Evolutionary conservation across 1,140 invertebrate genomes (phyloP).

Genomic region (Platyscapa corneri): DNA sequence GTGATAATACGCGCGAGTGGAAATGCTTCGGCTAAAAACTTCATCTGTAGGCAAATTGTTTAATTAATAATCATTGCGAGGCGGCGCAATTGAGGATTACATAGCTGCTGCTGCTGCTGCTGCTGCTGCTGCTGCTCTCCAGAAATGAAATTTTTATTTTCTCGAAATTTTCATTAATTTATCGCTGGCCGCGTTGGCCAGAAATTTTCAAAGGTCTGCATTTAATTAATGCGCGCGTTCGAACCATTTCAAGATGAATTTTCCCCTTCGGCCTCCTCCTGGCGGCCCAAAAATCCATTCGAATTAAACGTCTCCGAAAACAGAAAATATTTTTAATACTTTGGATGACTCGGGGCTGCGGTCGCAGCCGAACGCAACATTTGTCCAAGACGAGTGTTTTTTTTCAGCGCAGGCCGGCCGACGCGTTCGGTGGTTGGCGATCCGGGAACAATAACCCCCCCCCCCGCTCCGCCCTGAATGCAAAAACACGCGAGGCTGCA

Average conservation of each 20-base stretch:
- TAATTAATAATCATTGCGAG: constrained; percentile 65
- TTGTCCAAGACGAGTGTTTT: neutral
- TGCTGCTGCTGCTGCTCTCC: neutral
- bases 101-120: too few species aligned
- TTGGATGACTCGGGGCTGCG: too few species aligned
- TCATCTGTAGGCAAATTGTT: constrained; percentile 75
- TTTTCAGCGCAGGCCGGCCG: neutral
- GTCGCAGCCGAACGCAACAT: neutral
- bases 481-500: neutral
- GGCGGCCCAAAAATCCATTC: neutral
- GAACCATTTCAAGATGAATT: neutral
- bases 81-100: neutral
- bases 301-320: too few species aligned
- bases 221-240: too few species aligned
- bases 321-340: too few species aligned
- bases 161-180: neutral
- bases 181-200: neutral
- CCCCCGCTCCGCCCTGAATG: neutral
- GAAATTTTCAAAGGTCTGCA: neutral
- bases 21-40: constrained; percentile 71
- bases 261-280: too few species aligned
- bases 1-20: constrained; percentile 57
- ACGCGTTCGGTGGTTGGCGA: neutral
- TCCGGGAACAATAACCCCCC: neutral
- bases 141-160: constrained; percentile 46